Percentiles rank a stretch among this genome's conserved stretches.
phyloP scores from a whole-genome alignment of 2,797 vertebrate genomes.

The Podarcis lilfordi region DNA sequence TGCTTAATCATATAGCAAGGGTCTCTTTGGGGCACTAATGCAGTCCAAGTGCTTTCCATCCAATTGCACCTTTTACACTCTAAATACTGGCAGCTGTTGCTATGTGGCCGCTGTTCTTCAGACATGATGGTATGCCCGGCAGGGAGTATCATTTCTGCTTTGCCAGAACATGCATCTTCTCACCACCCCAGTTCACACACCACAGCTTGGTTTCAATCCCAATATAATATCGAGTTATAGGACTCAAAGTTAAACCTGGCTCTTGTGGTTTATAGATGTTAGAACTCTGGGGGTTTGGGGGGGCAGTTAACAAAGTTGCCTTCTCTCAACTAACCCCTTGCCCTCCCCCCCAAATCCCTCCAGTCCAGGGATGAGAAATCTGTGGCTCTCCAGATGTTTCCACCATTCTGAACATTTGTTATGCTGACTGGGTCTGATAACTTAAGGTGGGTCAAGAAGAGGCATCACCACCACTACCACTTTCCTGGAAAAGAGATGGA shows the following conservation, averaged over 20 bases:
- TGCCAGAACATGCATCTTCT: background rate
- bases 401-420: too few relatives aligned
- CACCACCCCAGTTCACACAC: background rate
- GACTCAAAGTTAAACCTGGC: fast-evolving
- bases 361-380: too few relatives aligned
- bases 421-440: background rate
- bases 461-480: background rate
- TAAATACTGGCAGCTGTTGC: conserved; percentile 47
- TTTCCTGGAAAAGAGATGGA: background rate
- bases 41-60: conserved; percentile 55
- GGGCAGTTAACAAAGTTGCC: background rate
- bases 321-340: background rate
- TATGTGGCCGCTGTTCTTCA: background rate
- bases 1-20: conserved; percentile 55
- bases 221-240: background rate
- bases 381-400: too few relatives aligned
- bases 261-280: fast-evolving
- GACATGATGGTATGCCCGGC: background rate
- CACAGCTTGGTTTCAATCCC: background rate
- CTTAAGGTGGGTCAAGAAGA: conserved; percentile 36
- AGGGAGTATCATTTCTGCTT: conserved; percentile 22
- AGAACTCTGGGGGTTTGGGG: fast-evolving
- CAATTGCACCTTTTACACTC: conserved; percentile 33
- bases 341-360: background rate
- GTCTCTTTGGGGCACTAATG: conserved; percentile 52